Conservation (phyloP, 2,888 invertebrate species). For the Entomobrya proxima region DNA sequence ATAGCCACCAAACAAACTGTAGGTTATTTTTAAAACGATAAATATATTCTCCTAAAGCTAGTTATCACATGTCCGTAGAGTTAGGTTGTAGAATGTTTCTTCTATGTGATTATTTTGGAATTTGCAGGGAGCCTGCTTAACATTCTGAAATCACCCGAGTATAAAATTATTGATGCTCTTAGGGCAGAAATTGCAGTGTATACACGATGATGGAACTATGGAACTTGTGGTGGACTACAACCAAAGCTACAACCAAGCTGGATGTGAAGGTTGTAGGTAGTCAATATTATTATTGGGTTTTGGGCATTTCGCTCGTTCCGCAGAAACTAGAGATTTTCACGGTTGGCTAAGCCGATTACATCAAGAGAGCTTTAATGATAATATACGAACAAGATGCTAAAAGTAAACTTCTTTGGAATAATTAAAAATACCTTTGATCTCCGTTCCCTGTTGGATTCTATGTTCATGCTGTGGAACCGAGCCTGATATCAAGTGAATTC, state of each 20-base stretch:
- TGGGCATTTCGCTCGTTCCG: neutral
- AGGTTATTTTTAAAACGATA: too few species aligned
- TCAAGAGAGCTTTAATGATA: neutral
- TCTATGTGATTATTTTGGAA: too few species aligned
- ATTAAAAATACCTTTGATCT: neutral
- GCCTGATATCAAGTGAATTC: neutral
- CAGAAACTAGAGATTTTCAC: neutral
- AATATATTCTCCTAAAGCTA: too few species aligned
- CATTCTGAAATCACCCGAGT: neutral
- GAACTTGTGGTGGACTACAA: too few species aligned
- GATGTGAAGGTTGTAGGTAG: too few species aligned
- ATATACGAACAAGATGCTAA: neutral
- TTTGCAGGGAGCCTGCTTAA: neutral
- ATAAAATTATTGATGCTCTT: neutral
- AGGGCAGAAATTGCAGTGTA: neutral
- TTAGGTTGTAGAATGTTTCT: too few species aligned
- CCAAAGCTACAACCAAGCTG: too few species aligned
- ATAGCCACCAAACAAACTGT: too few species aligned
- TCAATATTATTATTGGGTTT: neutral
- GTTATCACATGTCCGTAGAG: too few species aligned
- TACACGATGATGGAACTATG: too few species aligned
- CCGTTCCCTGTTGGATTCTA: neutral
- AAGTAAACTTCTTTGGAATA: constrained; percentile 1
- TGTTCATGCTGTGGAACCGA: neutral
- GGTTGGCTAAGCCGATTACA: neutral